Evolutionary conservation across 2,113 vertebrate genomes (phyloP), one percentile per base, ranked within the genome.

Genomic region (Orcinus orca): DNA sequence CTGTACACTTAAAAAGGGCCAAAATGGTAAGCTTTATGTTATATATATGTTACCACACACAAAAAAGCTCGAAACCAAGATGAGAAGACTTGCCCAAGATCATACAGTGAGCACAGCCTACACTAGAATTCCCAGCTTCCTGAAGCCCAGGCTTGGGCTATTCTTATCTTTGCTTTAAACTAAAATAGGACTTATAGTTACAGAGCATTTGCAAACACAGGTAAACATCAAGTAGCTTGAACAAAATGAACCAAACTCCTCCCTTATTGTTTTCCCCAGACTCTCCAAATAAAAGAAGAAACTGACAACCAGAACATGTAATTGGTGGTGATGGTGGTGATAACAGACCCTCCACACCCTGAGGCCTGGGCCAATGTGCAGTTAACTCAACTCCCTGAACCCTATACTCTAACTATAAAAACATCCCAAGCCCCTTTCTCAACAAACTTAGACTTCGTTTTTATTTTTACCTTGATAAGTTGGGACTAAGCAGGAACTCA

Each of bases 91-190:
- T 62, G 6, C 29, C 71, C 68, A 87, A 23, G 26, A 25, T 89
- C 67, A 80, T 58, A 85, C 23, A 86, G 31, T 11, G 36, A 96
- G 8, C 31, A 67, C 29, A 85, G 26, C 3, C 20, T 17, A 21
- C 21, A 14, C 71, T 86, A 81, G 71, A 96, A 93, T 36, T 53
- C 38, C 25, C 26, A 70, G n/a, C 50, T 88, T 93, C 36, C 58
- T 17, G 15, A 25, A 96, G 29, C 41, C 38, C 62, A 29, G 0
- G 17, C 53, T 73, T 58, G 29, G 53, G 3, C 44, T 88, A 31
- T 70, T 67, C 65, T 15, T 71, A 90, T 50, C 80, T 92, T 62
- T 73, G 18, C 65, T 94, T 55, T 97, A 81, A 93, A 74, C 44
- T 41, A 83, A 97, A 91, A 81, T 67, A 76, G 31, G 12, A 33